These are phyloP conservation scores for Nephrotoma appendiculata DNA, from an alignment of 2,888 invertebrate species.

Conservation along the genomic window DNA sequence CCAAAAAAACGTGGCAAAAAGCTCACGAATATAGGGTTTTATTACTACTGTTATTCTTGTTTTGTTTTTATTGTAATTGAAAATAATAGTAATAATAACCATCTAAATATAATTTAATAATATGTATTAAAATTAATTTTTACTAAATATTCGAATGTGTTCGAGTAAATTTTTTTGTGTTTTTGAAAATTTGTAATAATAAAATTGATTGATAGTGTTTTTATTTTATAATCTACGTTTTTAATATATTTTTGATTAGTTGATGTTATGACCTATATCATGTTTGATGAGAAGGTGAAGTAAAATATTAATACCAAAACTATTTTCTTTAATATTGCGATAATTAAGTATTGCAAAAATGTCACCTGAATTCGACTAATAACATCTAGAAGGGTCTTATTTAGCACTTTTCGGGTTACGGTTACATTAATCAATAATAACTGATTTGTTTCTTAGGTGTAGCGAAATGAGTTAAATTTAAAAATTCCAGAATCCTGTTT, in stretches of 20 bases:
- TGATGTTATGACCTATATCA: too few species aligned
- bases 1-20: neutral
- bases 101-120: neutral
- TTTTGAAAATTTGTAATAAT: neutral
- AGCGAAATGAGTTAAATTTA: too few species aligned
- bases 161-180: neutral
- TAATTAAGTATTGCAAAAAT: too few species aligned
- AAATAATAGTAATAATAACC: neutral
- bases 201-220: neutral
- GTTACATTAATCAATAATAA: too few species aligned
- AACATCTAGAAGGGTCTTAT: too few species aligned
- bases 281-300: too few species aligned
- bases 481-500: too few species aligned
- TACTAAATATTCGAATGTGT: neutral
- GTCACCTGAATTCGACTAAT: too few species aligned
- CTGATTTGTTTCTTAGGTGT: too few species aligned
- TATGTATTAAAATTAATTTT: neutral
- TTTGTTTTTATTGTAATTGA: neutral
- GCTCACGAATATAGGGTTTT: neutral
- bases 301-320: too few species aligned
- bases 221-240: neutral
- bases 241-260: neutral
- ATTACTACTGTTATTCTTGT: neutral
- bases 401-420: too few species aligned
- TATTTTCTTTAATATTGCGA: too few species aligned